Evolutionary conservation across 2,113 vertebrate genomes (phyloP), one percentile per base, ranked within the genome.

Genomic region (Arvicanthis niloticus): DNA sequence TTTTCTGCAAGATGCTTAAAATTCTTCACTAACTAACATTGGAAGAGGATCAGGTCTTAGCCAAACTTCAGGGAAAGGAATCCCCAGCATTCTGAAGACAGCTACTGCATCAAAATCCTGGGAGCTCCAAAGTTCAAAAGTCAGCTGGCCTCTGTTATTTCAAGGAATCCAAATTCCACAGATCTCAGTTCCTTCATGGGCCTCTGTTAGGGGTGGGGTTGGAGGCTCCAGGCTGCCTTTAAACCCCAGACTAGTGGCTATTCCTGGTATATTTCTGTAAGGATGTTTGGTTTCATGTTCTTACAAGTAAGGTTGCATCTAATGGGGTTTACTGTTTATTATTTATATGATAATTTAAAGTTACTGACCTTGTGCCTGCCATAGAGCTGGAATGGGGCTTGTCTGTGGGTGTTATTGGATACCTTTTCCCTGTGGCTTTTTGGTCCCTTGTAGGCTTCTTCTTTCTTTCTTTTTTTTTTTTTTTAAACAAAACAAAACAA

Each of bases 251-350:
- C 56, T 45, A 3, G 87, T 0, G 7, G 0, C 45, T 1, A 42
- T 70, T 45, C 91, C 95, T 56, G 85, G 88, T 91, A 40, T 56
- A 9, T 51, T 96, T 97, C 92, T 53, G 2, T 0, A 42, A 11
- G 94, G 70, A 40, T 16, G 3, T 81, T 51, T 0, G 40, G 4
- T 0, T 40, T 67, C 88, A 96, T 91, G 77, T 96, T 31, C 8
- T 70, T 70, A 3, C 51, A 72, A 29, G 85, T 40, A 90, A 85
- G 85, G 65, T n/a, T 19, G 2, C n/a, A 48, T 22, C 40, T 93
- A 5, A 31, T 85, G n/a, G 34, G 31, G 12, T 42, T 68, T 62
- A 16, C 53, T 78, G 0, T 48, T 48, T 60, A 53, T 82, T 56
- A 26, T 45, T n/a, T 60, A 60, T 51, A 1, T 15, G 37, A 40